Percentiles rank a stretch among this genome's conserved stretches.
phyloP scores from a whole-genome alignment of 2,888 invertebrate genomes.

The Anarsia innoxiella region DNA sequence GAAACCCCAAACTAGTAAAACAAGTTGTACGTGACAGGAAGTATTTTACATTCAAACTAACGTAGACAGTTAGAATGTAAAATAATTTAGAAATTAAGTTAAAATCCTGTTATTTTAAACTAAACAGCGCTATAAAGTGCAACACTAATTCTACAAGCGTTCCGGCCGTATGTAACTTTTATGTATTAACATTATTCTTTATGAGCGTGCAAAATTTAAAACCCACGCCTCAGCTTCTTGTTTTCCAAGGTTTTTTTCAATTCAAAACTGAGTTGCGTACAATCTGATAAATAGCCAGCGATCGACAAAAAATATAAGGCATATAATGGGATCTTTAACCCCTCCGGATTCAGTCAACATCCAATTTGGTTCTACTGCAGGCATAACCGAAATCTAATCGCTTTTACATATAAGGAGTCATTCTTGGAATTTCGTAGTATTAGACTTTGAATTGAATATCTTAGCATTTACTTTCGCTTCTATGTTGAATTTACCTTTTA shows the following conservation, averaged over 20 bases:
- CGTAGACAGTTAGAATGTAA: no score
- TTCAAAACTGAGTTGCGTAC: constrained; percentile 28
- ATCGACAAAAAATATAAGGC: constrained; percentile 38
- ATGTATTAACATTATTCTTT: neutral
- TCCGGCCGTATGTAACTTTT: neutral
- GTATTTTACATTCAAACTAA: no score
- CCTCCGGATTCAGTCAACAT: constrained; percentile 17
- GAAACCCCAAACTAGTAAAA: no score
- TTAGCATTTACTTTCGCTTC: no score
- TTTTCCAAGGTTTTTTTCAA: constrained; percentile 41
- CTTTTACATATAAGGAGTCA: no score
- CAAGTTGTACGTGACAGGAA: no score
- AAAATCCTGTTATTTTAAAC: neutral
- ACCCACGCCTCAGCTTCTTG: constrained; percentile 40
- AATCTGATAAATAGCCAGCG: constrained; percentile 41
- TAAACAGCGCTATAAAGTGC: neutral
- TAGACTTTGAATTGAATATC: no score
- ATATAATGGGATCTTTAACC: constrained; percentile 49
- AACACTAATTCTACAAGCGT: neutral
- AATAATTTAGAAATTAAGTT: no score
- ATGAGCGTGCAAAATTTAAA: constrained; percentile 31
- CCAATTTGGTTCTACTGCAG: constrained; percentile 8
- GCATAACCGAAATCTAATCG: neutral
- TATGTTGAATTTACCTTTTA: no score
- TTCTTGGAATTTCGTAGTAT: no score